Evolutionary conservation across 2,888 invertebrate genomes (phyloP).

Genomic region (Hirtodrosophila confusa): DNA sequence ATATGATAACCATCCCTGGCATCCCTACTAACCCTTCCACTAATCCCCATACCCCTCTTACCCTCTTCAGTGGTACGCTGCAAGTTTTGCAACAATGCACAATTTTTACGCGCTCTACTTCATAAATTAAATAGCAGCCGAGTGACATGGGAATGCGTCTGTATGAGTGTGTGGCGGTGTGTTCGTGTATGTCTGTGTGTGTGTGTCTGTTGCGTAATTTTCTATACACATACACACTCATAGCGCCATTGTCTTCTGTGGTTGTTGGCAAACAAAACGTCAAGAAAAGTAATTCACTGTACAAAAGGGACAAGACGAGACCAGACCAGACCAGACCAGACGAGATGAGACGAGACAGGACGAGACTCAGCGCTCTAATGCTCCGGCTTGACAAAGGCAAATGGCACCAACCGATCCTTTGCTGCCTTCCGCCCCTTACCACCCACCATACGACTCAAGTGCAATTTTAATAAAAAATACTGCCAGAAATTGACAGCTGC

Average conservation of each 20-base stretch:
- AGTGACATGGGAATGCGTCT: constrained; percentile 47
- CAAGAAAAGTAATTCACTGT: constrained; percentile 73
- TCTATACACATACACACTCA: constrained; percentile 30
- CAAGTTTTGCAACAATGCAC: constrained; percentile 73
- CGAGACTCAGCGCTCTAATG: constrained; percentile 34
- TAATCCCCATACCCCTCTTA: not conserved
- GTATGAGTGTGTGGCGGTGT: constrained; percentile 8
- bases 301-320: constrained; percentile 52
- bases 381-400: constrained; percentile 36
- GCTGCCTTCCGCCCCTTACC: not conserved
- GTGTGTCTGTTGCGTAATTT: constrained; percentile 42
- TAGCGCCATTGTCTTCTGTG: constrained; percentile 65
- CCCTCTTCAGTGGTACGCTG: constrained; percentile 40
- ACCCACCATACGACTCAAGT: not conserved
- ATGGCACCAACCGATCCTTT: constrained; percentile 21
- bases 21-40: constrained; percentile 2
- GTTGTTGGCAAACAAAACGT: constrained; percentile 77
- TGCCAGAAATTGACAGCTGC: constrained; percentile 45
- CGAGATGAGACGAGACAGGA: constrained; percentile 6
- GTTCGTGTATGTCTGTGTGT: constrained; percentile 3
- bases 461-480: constrained; percentile 30
- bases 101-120: constrained; percentile 82
- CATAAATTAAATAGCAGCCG: constrained; percentile 79
- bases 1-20: constrained; percentile 59
- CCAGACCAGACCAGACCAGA: constrained; percentile 5